A percentile compares a stretch with the other conserved stretches of the same genome.
Conservation (phyloP, 2,888 invertebrate species). For the Leptura quadrifasciata region DNA sequence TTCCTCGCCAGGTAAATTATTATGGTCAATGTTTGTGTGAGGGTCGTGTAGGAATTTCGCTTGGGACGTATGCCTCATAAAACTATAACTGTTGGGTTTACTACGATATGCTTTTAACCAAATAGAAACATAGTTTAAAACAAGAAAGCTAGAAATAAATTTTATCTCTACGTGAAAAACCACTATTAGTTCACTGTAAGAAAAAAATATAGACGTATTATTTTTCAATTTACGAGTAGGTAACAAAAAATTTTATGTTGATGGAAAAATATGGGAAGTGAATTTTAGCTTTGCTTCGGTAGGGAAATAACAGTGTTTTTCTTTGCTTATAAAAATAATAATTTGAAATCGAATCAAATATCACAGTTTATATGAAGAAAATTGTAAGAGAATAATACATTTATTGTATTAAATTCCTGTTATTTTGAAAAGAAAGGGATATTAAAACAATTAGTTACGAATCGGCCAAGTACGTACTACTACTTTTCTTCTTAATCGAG, state of each 20-base stretch:
- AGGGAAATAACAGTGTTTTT: too few relatives aligned
- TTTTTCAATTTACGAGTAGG: neutral
- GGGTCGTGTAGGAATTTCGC: constrained; percentile 8
- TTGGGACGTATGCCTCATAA: constrained; percentile 12
- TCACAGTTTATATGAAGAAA: too few relatives aligned
- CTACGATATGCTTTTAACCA: constrained; percentile 10
- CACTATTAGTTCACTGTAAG: constrained; percentile 3
- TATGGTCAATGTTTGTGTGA: neutral
- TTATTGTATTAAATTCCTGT: too few relatives aligned
- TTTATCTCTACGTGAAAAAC: neutral
- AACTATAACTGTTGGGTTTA: constrained; percentile 9
- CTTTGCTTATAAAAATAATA: too few relatives aligned
- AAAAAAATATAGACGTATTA: constrained; percentile 1
- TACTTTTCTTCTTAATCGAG: too few relatives aligned
- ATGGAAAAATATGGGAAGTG: neutral
- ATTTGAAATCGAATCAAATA: too few relatives aligned
- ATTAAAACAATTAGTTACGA: too few relatives aligned
- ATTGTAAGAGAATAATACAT: too few relatives aligned
- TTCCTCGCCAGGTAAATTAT: neutral
- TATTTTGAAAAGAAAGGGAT: too few relatives aligned
- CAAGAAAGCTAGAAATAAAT: constrained; percentile 1
- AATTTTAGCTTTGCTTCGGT: neutral
- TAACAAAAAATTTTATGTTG: neutral
- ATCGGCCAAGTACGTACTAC: too few relatives aligned
- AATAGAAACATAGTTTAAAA: constrained; percentile 7